phyloP scores from a whole-genome alignment of 2,888 invertebrate species.

The Terebella lapidaria region DNA sequence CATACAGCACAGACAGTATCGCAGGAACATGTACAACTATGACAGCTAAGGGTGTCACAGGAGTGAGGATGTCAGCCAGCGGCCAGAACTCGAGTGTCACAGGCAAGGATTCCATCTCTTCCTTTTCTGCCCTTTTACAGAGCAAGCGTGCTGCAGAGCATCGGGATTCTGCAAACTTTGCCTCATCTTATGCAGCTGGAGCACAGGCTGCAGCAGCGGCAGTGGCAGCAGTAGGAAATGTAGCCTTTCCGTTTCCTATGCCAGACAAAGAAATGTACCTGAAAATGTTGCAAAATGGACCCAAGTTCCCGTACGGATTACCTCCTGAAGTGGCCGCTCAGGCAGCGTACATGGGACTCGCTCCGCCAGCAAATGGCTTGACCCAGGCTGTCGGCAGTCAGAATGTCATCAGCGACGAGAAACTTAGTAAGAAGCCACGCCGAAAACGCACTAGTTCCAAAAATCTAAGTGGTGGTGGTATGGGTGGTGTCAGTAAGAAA shows the following conservation, averaged over 20 bases:
- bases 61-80: no score
- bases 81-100: neutral
- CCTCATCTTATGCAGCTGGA: neutral
- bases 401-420: neutral
- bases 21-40: neutral
- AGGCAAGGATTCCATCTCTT: neutral
- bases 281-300: conserved; percentile 4
- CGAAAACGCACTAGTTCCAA: neutral
- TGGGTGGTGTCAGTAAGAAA: neutral
- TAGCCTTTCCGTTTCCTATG: neutral
- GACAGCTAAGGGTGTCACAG: no score
- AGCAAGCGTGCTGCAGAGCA: no score
- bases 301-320: neutral
- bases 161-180: no score
- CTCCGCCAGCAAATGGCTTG: neutral
- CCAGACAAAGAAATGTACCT: conserved; percentile 1
- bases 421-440: neutral
- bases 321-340: neutral
- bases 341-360: neutral
- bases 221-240: neutral
- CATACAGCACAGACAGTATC: neutral
- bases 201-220: neutral
- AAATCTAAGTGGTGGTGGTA: neutral
- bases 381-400: neutral
- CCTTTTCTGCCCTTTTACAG: neutral